Conservation (phyloP, 2,113 vertebrate species). For the Ictidomys tridecemlineatus region DNA sequence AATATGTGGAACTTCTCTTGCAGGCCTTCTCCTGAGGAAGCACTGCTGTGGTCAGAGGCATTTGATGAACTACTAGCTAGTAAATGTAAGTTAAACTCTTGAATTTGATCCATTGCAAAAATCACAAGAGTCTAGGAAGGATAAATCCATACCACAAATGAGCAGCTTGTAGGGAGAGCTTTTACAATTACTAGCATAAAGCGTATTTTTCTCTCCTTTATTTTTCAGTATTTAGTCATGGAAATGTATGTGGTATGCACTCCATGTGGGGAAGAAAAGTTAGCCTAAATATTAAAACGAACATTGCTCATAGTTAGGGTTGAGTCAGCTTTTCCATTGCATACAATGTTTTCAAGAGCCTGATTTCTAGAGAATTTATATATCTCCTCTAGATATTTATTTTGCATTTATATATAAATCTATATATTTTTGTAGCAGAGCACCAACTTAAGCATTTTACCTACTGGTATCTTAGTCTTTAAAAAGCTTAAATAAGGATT, state of each 20-base stretch:
- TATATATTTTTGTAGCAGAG: conserved; percentile 25
- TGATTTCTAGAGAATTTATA: conserved; percentile 59
- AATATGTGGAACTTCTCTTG: background rate
- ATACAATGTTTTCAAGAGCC: conserved; percentile 19
- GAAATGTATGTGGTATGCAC: background rate
- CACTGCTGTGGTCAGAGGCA: conserved; percentile 93
- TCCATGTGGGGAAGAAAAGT: background rate
- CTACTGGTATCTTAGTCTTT: conserved; percentile 23
- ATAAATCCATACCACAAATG: background rate
- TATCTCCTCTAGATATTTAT: conserved; percentile 77
- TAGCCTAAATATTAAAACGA: background rate
- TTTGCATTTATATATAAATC: conserved; percentile 32
- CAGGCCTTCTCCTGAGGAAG: conserved; percentile 94
- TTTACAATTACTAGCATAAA: background rate
- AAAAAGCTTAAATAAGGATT: conserved; percentile 29
- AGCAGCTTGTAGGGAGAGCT: background rate
- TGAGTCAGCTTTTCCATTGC: conserved; percentile 82
- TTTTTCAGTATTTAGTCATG: background rate
- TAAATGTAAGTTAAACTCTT: conserved; percentile 91
- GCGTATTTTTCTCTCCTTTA: background rate
- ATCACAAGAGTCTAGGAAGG: background rate
- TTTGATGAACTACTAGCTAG: conserved; percentile 94
- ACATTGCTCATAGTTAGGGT: conserved; percentile 53
- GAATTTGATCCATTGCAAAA: background rate
- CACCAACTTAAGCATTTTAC: conserved; percentile 46